A percentile compares a stretch with the other conserved stretches of the same genome.
These are phyloP conservation scores for Drosophila orosa DNA, from an alignment of 1,140 invertebrate genomes.

Conservation along the genomic window DNA sequence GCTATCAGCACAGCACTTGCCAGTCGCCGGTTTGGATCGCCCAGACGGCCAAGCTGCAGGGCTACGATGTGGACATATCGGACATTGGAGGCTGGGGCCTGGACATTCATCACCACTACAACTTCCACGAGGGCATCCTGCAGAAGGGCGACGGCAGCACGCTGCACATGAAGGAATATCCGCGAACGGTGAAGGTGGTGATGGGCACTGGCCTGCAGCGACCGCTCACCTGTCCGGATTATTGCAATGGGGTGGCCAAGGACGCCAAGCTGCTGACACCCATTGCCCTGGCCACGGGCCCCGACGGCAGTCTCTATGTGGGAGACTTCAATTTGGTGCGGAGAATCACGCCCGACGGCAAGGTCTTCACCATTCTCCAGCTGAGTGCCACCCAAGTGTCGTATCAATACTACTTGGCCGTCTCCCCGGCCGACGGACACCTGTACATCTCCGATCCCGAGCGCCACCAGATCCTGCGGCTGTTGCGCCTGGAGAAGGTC, in stretches of 20 bases:
- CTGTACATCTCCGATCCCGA: conserved; percentile 98
- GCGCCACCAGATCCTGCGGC: conserved; percentile 93
- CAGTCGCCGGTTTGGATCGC: conserved; percentile 95
- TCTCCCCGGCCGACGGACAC: conserved; percentile 97
- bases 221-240: conserved; percentile 89
- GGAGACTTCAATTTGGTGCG: conserved; percentile 98
- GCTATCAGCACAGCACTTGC: conserved; percentile 97
- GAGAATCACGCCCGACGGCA: conserved; percentile 95
- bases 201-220: conserved; percentile 97
- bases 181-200: conserved; percentile 94
- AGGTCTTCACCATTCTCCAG: conserved; percentile 96
- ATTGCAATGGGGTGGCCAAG: conserved; percentile 94
- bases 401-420: conserved; percentile 97
- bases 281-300: conserved; percentile 95
- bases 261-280: conserved; percentile 95
- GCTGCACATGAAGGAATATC: conserved; percentile 96
- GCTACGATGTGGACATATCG: conserved; percentile 98
- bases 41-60: conserved; percentile 95
- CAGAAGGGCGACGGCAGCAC: conserved; percentile 98
- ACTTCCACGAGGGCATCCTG: conserved; percentile 98
- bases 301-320: conserved; percentile 98
- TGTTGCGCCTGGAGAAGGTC: conserved; percentile 90
- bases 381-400: conserved; percentile 96
- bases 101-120: conserved; percentile 99
- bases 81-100: conserved; percentile 99